Evolutionary conservation across 2,797 vertebrate genomes (phyloP), one percentile per base, ranked within the genome.

Genomic region (Sciurus carolinensis): DNA sequence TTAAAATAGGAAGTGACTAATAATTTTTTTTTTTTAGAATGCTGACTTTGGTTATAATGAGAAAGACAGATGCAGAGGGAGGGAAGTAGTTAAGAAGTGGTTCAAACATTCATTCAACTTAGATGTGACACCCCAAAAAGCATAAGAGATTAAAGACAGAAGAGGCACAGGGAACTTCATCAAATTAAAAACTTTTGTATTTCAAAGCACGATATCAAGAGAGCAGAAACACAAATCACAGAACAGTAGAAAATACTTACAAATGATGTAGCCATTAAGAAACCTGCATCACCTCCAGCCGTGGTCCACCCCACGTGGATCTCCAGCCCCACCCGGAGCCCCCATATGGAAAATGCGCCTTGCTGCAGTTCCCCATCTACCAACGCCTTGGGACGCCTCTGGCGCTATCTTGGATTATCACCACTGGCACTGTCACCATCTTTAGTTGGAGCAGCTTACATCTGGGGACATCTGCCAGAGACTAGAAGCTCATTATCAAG

Each of bases 131-230:
- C 26, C 17, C 15, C 44, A 59, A 80, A 94, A 93, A 42, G 7
- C 10, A 85, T 13, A 95, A 77, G 9, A 13, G 18, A 87, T 50
- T 24, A 81, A 90, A 80, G 26, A 72, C 81, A 86, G 91, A 77
- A 79, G 7, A 77, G 18, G 36, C 59, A 77, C 88, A 87, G 10
- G 81, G 11, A 92, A 93, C 59, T 80, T 75, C 15, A 90, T 57
- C 13, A 95, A 93, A 93, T 36, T 47, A 13, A 81, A 94, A 94
- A 57, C 18, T 73, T 97, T 84, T 73, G 7, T 87, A 50, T 30
- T 80, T 92, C 36, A 90, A 54, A 90, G 36, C 39, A 76, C 20
- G 52, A 72, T 64, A 50, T 33, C 8, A 64, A 91, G 28, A 94
- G 82, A 90, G 54, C 71, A 12, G 87, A 93, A 77, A 42, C 33